These are phyloP conservation scores for Pomatorhinus ruficollis DNA, from an alignment of 2,113 vertebrate species.

Conservation along the genomic window DNA sequence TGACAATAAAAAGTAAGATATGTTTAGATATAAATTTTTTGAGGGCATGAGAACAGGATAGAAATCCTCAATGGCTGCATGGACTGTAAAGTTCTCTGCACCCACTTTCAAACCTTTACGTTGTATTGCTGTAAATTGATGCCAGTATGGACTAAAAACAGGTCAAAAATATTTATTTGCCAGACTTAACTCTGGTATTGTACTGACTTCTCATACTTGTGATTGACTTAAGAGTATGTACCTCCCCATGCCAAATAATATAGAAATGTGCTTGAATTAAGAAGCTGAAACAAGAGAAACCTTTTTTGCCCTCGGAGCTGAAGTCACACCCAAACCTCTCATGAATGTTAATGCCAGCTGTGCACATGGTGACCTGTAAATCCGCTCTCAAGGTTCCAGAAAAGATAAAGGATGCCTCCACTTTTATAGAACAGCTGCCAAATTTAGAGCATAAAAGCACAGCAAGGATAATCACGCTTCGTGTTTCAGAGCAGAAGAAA, in stretches of 20 bases:
- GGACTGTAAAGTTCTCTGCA: not conserved
- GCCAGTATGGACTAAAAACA: not conserved
- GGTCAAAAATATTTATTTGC: not conserved
- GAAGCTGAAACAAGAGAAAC: constrained; percentile 34
- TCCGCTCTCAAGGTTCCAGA: not conserved
- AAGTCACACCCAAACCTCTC: constrained; percentile 56
- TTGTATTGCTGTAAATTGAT: not conserved
- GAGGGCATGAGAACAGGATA: not conserved
- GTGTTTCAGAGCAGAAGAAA: not conserved
- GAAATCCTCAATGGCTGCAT: constrained; percentile 10
- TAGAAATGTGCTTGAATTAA: not conserved
- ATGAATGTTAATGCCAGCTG: constrained; percentile 52
- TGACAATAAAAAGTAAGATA: not conserved
- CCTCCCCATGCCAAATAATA: not conserved
- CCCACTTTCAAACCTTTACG: not conserved
- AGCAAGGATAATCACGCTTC: not conserved
- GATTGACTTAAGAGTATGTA: not conserved
- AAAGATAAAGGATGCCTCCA: not conserved
- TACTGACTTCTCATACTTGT: constrained; percentile 46
- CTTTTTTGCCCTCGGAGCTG: constrained; percentile 45
- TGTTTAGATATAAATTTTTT: not conserved
- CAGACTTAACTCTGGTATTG: constrained; percentile 30
- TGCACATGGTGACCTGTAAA: constrained; percentile 16
- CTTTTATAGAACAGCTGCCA: not conserved
- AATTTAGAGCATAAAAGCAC: not conserved